Base-by-base conservation (phyloP, 2,888 invertebrate species). In the Zeuzera pyrina region DNA sequence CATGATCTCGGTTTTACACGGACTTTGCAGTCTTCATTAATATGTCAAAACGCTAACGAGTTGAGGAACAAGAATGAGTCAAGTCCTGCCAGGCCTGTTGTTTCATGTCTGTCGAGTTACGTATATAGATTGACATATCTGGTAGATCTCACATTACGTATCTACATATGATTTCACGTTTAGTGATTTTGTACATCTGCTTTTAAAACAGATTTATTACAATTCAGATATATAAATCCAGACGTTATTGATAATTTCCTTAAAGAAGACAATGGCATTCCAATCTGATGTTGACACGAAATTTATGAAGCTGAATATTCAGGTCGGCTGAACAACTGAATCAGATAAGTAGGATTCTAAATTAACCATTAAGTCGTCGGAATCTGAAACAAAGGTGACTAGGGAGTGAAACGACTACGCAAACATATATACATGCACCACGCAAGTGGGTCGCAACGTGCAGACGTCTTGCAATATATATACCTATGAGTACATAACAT, bases 241-340 rank as follows among this genome's bases (percentile, higher is more conserved):
- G 52, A 45, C 41, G 37, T 47, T 43, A 55, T 51, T 51, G 49
- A 52, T 52, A 47, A 38, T 39, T 33, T 37, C 33, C 33, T 39
- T 36, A 52, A 44, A 49, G 38, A 56, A 63, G 54, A 73, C 77
- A 73, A 76, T 72, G 56, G 69, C 49, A 63, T 68, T 49, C 62
- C 57, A 34, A 46, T 57, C 45, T 71, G 65, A 72, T 63, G 66
- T 57, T 52, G 50, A 44, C 47, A 51, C 43, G 45, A 55, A 66
- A 63, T 72, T 71, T 69, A 71, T 71, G 61, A 62, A 62, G 64
- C 64, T 54, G 59, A 70, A 74, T 68, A 76, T 73, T 70, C 62
- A 70, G 73, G 73, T 76, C 66, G 64, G 59, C 56, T 69, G 69
- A 73, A 69, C 76, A 74, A 65, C 66, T 63, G 69, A 67, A 77